A percentile compares a stretch with the other conserved stretches of the same genome.
phyloP scores from a whole-genome alignment of 2,888 invertebrate genomes.

The Morpho deidamia region DNA sequence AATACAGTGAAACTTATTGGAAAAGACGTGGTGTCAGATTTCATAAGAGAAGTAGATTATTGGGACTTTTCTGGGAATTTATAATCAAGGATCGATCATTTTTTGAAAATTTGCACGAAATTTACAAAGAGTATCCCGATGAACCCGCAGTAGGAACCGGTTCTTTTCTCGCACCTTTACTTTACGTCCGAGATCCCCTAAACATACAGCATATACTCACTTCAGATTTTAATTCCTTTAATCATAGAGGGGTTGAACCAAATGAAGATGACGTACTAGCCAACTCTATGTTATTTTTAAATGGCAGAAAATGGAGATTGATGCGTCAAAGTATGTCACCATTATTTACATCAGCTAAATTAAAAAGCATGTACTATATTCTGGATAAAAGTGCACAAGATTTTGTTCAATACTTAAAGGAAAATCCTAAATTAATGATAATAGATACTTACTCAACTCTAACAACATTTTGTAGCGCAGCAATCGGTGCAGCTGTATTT shows the following conservation, averaged over 20 bases:
- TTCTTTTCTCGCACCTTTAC: slow-evolving; percentile 23
- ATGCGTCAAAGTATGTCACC: slow-evolving; percentile 41
- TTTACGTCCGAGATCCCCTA: slow-evolving; percentile 30
- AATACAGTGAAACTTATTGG: slow-evolving; percentile 45
- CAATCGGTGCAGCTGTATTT: slow-evolving; percentile 45
- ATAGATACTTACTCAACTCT: slow-evolving; percentile 26
- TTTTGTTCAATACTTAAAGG: slow-evolving; percentile 33
- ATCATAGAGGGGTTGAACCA: slow-evolving; percentile 27
- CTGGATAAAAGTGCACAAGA: slow-evolving; percentile 37
- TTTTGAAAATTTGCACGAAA: slow-evolving; percentile 38
- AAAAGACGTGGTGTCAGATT: slow-evolving; percentile 45
- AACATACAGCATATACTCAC: slow-evolving; percentile 34
- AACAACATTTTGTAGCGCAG: slow-evolving; percentile 30
- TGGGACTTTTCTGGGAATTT: slow-evolving; percentile 44
- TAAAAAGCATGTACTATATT: slow-evolving; percentile 41
- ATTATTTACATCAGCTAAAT: slow-evolving; percentile 38
- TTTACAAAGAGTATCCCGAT: slow-evolving; percentile 40
- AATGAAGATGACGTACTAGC: slow-evolving; percentile 27
- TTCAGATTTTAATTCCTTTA: slow-evolving; percentile 32
- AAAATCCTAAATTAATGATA: slow-evolving; percentile 34
- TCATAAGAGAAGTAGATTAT: slow-evolving; percentile 33
- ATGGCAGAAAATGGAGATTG: slow-evolving; percentile 36
- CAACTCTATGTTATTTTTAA: slow-evolving; percentile 30
- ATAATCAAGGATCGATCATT: slow-evolving; percentile 31
- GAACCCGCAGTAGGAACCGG: slow-evolving; percentile 47